phyloP scores from a whole-genome alignment of 2,797 vertebrate species.

The Uromys caudimaculatus region DNA sequence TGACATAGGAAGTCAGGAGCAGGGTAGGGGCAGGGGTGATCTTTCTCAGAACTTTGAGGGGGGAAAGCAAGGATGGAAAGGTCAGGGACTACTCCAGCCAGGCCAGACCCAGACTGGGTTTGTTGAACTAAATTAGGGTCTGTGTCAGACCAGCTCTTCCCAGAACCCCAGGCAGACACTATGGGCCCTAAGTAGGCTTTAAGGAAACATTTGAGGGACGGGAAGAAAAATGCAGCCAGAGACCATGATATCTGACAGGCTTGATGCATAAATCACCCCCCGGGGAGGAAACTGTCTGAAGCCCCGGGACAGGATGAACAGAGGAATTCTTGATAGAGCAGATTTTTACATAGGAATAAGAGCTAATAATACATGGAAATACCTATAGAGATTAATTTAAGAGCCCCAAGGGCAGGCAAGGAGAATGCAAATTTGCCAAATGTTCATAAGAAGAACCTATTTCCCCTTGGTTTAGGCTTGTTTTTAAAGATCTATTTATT shows the following conservation, averaged over 20 bases:
- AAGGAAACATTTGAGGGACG: constrained; percentile 18
- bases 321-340: constrained; percentile 5
- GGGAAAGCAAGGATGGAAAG: not conserved
- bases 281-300: constrained; percentile 25
- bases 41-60: not conserved
- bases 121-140: not conserved
- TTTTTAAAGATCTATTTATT: not conserved
- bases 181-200: not conserved
- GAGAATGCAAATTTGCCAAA: constrained; percentile 50
- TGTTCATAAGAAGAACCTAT: constrained; percentile 14
- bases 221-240: constrained; percentile 14
- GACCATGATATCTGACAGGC: constrained; percentile 22
- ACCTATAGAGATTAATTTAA: constrained; percentile 56
- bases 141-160: not conserved
- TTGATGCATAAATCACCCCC: constrained; percentile 60
- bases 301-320: constrained; percentile 12
- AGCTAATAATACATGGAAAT: constrained; percentile 26
- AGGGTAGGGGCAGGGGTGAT: not conserved
- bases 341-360: constrained; percentile 51
- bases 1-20: not conserved
- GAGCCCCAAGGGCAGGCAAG: constrained; percentile 43
- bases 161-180: not conserved
- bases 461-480: not conserved
- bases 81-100: not conserved
- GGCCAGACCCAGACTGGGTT: not conserved